These are phyloP conservation scores for Schizotus pectinicornis DNA, from an alignment of 2,888 invertebrate species.

Conservation along the genomic window DNA sequence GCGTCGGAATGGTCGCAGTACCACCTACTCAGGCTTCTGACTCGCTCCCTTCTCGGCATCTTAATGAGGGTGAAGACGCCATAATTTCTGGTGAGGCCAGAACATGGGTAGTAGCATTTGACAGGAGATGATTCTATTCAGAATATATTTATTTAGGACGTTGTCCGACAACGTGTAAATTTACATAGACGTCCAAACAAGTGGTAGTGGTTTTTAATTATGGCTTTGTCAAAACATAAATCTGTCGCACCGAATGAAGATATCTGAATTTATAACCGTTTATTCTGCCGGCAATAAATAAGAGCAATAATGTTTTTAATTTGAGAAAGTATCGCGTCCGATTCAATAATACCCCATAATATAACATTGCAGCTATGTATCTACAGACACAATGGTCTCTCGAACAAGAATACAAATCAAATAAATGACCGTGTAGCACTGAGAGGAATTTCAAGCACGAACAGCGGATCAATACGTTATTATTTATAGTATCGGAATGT, in stretches of 20 bases:
- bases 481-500: constrained; percentile 55
- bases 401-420: constrained; percentile 53
- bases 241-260: constrained; percentile 25
- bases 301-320: constrained; percentile 39
- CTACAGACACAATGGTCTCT: constrained; percentile 49
- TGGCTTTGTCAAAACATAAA: constrained; percentile 25
- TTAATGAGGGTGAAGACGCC: too few species aligned
- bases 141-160: background rate
- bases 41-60: too few species aligned
- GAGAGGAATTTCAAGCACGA: constrained; percentile 45
- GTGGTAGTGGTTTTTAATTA: constrained; percentile 22
- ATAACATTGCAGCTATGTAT: constrained; percentile 51
- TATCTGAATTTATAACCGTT: constrained; percentile 24
- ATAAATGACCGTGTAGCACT: constrained; percentile 49
- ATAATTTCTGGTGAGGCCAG: too few species aligned
- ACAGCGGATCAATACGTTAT: constrained; percentile 51
- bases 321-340: constrained; percentile 43
- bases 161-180: constrained; percentile 4
- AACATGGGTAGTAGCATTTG: background rate
- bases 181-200: constrained; percentile 12
- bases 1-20: too few species aligned
- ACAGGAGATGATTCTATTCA: constrained; percentile 2
- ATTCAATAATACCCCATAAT: constrained; percentile 51
- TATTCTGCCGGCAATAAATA: constrained; percentile 23
- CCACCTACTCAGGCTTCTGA: too few species aligned